Evolutionary conservation across 2,888 invertebrate genomes (phyloP).

Genomic region (Cephonodes hylas): DNA sequence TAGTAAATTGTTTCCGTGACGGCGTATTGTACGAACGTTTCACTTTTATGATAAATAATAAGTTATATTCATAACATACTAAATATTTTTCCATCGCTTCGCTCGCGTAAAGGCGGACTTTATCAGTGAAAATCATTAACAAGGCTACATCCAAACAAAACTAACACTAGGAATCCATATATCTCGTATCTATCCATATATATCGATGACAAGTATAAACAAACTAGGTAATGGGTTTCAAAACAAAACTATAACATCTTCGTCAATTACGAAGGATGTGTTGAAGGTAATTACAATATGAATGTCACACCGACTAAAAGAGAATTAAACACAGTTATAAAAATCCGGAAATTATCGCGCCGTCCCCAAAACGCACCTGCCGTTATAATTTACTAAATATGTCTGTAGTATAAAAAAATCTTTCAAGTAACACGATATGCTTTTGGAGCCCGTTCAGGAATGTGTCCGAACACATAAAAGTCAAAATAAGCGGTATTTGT

Average conservation of each 20-base stretch:
- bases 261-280: background rate
- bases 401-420: background rate
- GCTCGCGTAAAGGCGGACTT: too few species aligned
- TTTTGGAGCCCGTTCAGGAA: background rate
- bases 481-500: conserved; percentile 22
- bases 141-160: too few species aligned
- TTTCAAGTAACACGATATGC: background rate
- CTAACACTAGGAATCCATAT: too few species aligned
- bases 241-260: background rate
- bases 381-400: background rate
- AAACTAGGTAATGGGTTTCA: too few species aligned
- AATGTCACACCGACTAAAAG: background rate
- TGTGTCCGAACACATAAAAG: conserved; percentile 6
- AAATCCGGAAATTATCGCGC: background rate
- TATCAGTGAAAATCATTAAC: too few species aligned
- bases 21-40: too few species aligned
- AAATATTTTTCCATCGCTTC: too few species aligned
- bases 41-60: too few species aligned
- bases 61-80: too few species aligned
- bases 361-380: background rate
- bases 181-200: too few species aligned
- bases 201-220: too few species aligned
- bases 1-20: background rate
- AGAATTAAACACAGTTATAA: background rate
- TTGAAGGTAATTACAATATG: background rate